A percentile compares a stretch with the other conserved stretches of the same genome.
These are phyloP conservation scores for Drosophila bipectinata DNA, from an alignment of 1,140 invertebrate species.

Conservation along the genomic window DNA sequence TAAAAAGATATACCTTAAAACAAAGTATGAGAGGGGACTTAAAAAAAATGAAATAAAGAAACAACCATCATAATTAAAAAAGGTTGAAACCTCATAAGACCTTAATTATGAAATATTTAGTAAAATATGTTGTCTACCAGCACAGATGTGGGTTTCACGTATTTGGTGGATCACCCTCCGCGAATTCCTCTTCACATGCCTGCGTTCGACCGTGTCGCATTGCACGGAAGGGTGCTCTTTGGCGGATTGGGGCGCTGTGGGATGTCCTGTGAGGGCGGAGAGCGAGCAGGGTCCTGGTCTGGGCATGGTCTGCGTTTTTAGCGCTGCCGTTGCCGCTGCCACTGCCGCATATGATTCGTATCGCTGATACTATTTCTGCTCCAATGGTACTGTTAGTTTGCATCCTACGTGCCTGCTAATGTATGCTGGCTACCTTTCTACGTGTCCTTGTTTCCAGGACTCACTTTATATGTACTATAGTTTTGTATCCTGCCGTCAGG, in stretches of 20 bases:
- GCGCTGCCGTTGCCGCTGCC: constrained; percentile 59
- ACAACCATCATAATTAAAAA: not conserved
- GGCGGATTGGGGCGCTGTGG: constrained; percentile 15
- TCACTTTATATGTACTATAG: constrained; percentile 11
- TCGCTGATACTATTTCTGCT: constrained; percentile 74
- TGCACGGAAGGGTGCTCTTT: constrained; percentile 9
- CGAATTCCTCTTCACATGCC: constrained; percentile 7
- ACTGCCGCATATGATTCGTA: constrained; percentile 78
- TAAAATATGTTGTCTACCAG: not conserved
- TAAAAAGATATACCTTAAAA: no score
- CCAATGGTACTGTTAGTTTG: constrained; percentile 75
- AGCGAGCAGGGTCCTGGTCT: not conserved
- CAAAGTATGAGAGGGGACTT: no score
- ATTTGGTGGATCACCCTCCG: constrained; percentile 12
- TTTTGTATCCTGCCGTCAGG: constrained; percentile 3
- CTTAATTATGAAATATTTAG: not conserved
- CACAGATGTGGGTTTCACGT: not conserved
- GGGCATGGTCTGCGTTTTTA: constrained; percentile 49
- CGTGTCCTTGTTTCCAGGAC: constrained; percentile 24
- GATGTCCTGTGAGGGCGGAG: not conserved
- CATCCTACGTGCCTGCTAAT: constrained; percentile 78
- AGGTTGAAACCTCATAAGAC: not conserved
- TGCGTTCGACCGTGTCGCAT: constrained; percentile 22
- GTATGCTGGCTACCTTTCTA: constrained; percentile 51
- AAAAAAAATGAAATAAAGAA: no score